Conservation (phyloP, 2,113 vertebrate species). For the Psettodes erumei region DNA sequence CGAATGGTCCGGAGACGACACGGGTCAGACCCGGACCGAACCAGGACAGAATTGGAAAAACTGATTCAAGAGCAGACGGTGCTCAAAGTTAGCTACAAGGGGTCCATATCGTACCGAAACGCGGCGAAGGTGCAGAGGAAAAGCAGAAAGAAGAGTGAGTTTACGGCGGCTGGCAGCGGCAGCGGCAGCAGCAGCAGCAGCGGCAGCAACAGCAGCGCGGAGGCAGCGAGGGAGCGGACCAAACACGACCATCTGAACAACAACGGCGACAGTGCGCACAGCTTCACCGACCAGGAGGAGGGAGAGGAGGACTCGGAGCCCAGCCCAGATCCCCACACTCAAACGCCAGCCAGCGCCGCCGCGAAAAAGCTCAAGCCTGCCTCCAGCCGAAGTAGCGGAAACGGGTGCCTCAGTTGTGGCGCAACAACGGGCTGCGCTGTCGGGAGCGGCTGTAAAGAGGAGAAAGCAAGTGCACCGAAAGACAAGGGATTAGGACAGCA, state of each 20-base stretch:
- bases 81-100: slow-evolving; percentile 93
- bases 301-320: slow-evolving; percentile 66
- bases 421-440: slow-evolving; percentile 71
- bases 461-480: slow-evolving; percentile 77
- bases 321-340: slow-evolving; percentile 59
- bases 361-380: slow-evolving; percentile 58
- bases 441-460: slow-evolving; percentile 71
- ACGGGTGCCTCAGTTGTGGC: slow-evolving; percentile 72
- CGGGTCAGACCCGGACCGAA: slow-evolving; percentile 89
- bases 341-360: slow-evolving; percentile 40
- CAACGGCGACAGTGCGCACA: slow-evolving; percentile 79
- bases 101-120: slow-evolving; percentile 91
- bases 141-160: slow-evolving; percentile 83
- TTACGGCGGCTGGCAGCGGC: slow-evolving; percentile 71
- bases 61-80: slow-evolving; percentile 91
- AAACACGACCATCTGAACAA: slow-evolving; percentile 71
- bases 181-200: slow-evolving; percentile 29
- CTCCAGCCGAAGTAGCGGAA: slow-evolving; percentile 72
- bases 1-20: slow-evolving; percentile 91
- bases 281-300: slow-evolving; percentile 78
- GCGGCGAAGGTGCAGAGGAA: slow-evolving; percentile 88
- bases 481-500: slow-evolving; percentile 68
- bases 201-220: slow-evolving; percentile 46
- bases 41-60: slow-evolving; percentile 90
- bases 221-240: slow-evolving; percentile 73